phyloP scores from a whole-genome alignment of 2,113 vertebrate genomes.

The Cynopterus brachyotis region DNA sequence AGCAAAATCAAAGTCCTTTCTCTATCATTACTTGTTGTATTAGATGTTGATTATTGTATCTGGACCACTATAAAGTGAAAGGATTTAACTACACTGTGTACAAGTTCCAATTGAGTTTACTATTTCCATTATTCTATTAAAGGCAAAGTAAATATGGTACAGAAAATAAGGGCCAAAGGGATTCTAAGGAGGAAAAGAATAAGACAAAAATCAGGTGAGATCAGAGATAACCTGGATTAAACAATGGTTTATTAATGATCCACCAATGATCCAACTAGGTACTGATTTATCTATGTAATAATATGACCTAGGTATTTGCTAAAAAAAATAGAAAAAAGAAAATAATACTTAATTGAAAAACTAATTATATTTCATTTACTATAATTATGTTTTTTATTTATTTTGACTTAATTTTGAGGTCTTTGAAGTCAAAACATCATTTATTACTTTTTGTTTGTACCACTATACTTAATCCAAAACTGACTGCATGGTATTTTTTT shows the following conservation, averaged over 20 bases:
- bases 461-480: not conserved
- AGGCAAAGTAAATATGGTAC: not conserved
- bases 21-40: not conserved
- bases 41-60: not conserved
- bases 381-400: not conserved
- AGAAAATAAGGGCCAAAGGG: not conserved
- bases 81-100: not conserved
- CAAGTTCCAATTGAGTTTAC: not conserved
- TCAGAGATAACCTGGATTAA: not conserved
- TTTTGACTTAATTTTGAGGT: not conserved
- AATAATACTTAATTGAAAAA: not conserved
- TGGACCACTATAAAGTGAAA: not conserved
- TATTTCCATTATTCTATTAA: not conserved
- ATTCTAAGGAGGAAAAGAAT: not conserved
- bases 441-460: not conserved
- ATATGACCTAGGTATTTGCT: not conserved
- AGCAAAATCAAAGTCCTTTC: not conserved
- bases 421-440: not conserved
- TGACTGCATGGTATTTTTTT: not conserved
- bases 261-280: not conserved
- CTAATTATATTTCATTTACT: not conserved
- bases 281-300: not conserved
- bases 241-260: not conserved
- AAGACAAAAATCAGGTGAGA: not conserved
- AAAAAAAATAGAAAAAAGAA: not conserved